Evolutionary conservation across 2,113 vertebrate species (phyloP).

Genomic region (Echinops telfairi): DNA sequence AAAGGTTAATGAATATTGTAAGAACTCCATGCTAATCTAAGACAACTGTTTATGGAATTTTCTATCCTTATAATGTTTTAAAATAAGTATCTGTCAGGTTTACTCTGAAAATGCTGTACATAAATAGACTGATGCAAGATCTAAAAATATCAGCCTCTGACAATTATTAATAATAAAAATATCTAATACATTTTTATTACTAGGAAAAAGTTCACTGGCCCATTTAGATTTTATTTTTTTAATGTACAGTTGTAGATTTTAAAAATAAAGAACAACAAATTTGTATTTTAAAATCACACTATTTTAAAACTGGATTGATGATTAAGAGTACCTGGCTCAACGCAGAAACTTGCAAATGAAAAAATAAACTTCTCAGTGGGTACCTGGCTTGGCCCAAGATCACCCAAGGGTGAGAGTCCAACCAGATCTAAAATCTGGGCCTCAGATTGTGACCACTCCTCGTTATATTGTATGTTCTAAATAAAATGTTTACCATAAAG

Average conservation of each 20-base stretch:
- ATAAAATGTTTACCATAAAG: not conserved
- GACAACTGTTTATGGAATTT: constrained; percentile 39
- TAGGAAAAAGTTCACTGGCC: not conserved
- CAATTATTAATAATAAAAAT: constrained; percentile 16
- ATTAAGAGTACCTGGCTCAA: not conserved
- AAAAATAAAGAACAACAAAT: not conserved
- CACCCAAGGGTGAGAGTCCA: not conserved
- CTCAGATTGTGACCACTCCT: not conserved
- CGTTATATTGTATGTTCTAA: not conserved
- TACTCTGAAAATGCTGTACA: constrained; percentile 43
- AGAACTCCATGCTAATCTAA: not conserved
- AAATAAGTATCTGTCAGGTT: constrained; percentile 46
- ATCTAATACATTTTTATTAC: constrained; percentile 24
- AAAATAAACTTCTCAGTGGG: not conserved
- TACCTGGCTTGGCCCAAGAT: not conserved
- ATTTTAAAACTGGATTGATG: not conserved
- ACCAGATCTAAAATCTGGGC: not conserved
- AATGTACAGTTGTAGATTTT: not conserved
- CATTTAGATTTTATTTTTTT: not conserved
- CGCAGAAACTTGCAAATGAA: not conserved
- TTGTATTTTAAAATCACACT: not conserved
- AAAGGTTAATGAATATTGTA: constrained; percentile 27
- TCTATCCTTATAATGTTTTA: constrained; percentile 25
- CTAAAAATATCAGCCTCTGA: not conserved
- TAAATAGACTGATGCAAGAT: not conserved